Conservation (phyloP, 2,113 vertebrate species). For the Silurus glanis region DNA sequence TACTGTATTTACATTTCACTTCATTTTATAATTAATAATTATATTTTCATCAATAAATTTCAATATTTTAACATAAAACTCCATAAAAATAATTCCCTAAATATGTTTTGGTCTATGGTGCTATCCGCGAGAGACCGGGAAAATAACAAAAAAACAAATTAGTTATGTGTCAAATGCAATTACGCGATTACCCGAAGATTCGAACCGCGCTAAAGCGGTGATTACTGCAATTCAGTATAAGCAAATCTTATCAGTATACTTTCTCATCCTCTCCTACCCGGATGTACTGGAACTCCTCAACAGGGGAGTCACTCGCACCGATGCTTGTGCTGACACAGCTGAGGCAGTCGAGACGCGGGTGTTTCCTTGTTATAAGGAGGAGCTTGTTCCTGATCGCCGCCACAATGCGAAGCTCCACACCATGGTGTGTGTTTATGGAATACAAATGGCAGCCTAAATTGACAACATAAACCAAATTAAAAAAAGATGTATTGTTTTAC, state of each 20-base stretch:
- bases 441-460: slow-evolving; percentile 92
- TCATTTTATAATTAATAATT: too few species aligned
- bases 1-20: too few species aligned
- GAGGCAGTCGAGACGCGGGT: slow-evolving; percentile 65
- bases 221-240: not conserved
- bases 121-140: too few species aligned
- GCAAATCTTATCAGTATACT: not conserved
- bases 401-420: slow-evolving; percentile 86
- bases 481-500: not conserved
- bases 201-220: too few species aligned
- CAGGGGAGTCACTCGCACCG: slow-evolving; percentile 77
- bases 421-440: slow-evolving; percentile 95
- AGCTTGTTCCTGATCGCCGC: slow-evolving; percentile 95
- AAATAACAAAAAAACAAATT: too few species aligned
- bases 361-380: slow-evolving; percentile 91
- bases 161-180: too few species aligned
- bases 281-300: slow-evolving; percentile 98
- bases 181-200: too few species aligned
- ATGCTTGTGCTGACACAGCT: slow-evolving; percentile 59
- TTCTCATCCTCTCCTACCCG: slow-evolving; percentile 72
- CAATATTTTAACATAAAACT: too few species aligned
- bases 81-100: too few species aligned
- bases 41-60: too few species aligned
- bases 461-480: not conserved
- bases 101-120: too few species aligned